These are phyloP conservation scores for Brachypodius melanocephalos DNA, from an alignment of 2,113 vertebrate genomes.

Conservation along the genomic window DNA sequence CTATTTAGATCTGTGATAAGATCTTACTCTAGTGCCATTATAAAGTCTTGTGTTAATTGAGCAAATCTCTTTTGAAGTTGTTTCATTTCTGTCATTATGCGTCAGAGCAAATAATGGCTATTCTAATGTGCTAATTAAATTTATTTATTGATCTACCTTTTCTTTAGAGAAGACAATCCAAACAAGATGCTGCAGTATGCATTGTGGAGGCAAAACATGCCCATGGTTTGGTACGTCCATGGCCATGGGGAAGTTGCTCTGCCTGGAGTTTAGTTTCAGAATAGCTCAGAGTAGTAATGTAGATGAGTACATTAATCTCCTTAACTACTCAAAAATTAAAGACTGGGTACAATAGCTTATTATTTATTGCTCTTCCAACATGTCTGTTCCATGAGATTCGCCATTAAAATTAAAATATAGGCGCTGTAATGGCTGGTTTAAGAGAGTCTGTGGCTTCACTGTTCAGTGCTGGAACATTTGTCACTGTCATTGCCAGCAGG, in stretches of 20 bases:
- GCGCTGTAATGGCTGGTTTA: conserved; percentile 46
- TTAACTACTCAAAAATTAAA: conserved; percentile 72
- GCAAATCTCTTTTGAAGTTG: conserved; percentile 26
- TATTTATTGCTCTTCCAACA: conserved; percentile 67
- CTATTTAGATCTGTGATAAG: conserved; percentile 1
- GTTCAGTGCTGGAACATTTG: conserved; percentile 11
- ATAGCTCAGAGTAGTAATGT: conserved; percentile 42
- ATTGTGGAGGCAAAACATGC: neutral
- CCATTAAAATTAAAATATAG: conserved; percentile 70
- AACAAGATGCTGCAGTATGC: neutral
- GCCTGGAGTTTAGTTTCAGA: conserved; percentile 45
- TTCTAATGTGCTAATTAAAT: conserved; percentile 51
- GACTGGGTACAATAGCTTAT: conserved; percentile 58
- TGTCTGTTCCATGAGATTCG: conserved; percentile 37
- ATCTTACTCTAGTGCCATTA: neutral
- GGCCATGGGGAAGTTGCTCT: neutral
- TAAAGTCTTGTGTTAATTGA: conserved; percentile 46
- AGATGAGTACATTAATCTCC: conserved; percentile 71
- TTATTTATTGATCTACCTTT: conserved; percentile 49
- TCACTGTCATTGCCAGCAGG: conserved; percentile 12
- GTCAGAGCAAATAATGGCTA: conserved; percentile 12
- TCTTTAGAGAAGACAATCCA: conserved; percentile 31
- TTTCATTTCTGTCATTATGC: neutral
- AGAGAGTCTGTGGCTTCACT: conserved; percentile 46
- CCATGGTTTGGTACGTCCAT: neutral